Evolutionary conservation across 2,113 vertebrate species (phyloP), one percentile per base, ranked within the genome.

Genomic region (Apistogramma diplotaenia): DNA sequence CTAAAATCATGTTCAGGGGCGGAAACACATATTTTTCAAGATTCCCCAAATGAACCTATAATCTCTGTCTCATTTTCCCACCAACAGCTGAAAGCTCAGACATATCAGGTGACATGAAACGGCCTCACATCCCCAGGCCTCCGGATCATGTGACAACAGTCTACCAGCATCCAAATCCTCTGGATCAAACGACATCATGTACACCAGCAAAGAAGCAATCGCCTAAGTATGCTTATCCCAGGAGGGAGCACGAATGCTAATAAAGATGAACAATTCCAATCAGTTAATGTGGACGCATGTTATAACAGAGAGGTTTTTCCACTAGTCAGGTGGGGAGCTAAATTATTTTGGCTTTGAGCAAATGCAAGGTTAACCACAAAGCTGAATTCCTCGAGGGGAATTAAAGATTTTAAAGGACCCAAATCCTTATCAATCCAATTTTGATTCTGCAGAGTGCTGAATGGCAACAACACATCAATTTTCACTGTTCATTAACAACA

Each of bases 251-350:
- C 82, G 81, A 86, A 89, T 85, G 87, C 89, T 89, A 93, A 93
- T 93, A 92, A 91, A 88, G 82, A 87, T 25, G 76, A 89, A 86
- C 87, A 77, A 73, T 86, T 92, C 79, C 90, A 92, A 92, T 93
- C 88, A 91, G 87, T 90, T 90, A 93, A 93, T 93, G 89, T 78
- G 70, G 74, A 80, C 33, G 35, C 2, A 2, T 40, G 54, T 76
- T 80, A 51, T 70, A 65, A 79, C 46, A 60, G 21, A 54, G 46
- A 79, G 40, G 76, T 76, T 74, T 87, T 60, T 23, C 31, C 31
- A 76, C 60, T 67, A 78, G 59, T n/a, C 76, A 87, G 87, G 62
- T 15, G 43, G 70, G 82, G 57, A 60, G 61, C 62, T 75, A 74
- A 88, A 83, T 78, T 58, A 77, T 60, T 84, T 76, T 80, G 59